Base-by-base conservation (phyloP, 2,888 invertebrate genomes). In the Caenorhabditis drosophilae region DNA sequence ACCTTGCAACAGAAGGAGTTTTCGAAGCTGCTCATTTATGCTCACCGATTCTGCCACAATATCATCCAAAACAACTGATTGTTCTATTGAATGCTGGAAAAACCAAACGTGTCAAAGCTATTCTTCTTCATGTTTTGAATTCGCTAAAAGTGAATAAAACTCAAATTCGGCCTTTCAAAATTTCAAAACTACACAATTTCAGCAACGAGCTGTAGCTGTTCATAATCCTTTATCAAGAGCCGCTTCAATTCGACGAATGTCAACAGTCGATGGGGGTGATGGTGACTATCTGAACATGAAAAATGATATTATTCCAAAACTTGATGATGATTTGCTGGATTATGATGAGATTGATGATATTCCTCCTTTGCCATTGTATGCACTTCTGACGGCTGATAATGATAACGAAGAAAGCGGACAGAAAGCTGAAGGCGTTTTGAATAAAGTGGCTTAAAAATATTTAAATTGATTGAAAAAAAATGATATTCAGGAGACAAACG, bases 61-160 rank as follows among this genome's bases (percentile, higher is more conserved):
- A 98, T 84, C 98, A 99, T 86, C 98, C 98, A 0, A 96, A 96
- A 82, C 97, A 97, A 82, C 87, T 99, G 34, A 96, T 98, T 92
- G 98, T 98, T 83, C 86, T 99, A 36, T 87, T 99, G 26, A 97
- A 97, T 86, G 96, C 95, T 52, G 98, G 98, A 2, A 96, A 95
- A 86, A 95, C 94, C 75, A 88, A 93, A 80, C 92, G 97, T 90
- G 98, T 98, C 0, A 96, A 97, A 84, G 97, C 97, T 0, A 98
- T 99, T 70, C 88, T 99, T 41, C 91, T 93, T 0, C 97, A 99
- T 87, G 88, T 99, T 53, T 93, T 97, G 27, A 90, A 93, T 85
- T 92, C 87, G 73, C 80, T 87, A 27, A 34, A 61, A 51, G n/a
- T n/a, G n/a, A n/a, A n/a, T n/a, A n/a, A n/a, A n/a, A n/a, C n/a